phyloP scores from a whole-genome alignment of 2,888 invertebrate genomes.

The Homarus gammarus region DNA sequence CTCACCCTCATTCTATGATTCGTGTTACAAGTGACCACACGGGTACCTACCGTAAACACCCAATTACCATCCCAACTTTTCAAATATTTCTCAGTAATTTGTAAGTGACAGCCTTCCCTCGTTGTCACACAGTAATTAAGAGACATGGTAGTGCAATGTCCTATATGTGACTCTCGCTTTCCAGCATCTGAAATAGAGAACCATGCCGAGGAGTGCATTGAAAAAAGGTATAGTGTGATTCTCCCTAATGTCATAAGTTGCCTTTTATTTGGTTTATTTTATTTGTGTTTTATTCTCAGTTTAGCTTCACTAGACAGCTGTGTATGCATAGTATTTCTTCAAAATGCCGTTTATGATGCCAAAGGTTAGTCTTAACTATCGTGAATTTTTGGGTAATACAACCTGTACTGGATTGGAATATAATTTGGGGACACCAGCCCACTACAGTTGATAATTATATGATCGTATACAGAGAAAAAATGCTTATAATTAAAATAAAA shows the following conservation, averaged over 20 bases:
- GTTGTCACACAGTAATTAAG: not conserved
- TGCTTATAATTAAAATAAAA: too few relatives aligned
- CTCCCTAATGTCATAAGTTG: not conserved
- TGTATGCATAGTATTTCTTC: not conserved
- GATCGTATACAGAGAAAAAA: too few relatives aligned
- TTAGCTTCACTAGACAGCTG: not conserved
- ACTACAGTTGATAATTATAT: too few relatives aligned
- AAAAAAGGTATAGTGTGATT: not conserved
- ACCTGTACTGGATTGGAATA: too few relatives aligned
- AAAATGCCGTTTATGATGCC: too few relatives aligned
- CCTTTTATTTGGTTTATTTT: not conserved
- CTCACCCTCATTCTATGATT: not conserved
- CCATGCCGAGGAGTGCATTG: conserved; percentile 22
- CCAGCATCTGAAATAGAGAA: conserved; percentile 8
- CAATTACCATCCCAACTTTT: not conserved
- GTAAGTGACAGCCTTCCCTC: not conserved
- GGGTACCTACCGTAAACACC: not conserved
- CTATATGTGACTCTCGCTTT: conserved; percentile 14
- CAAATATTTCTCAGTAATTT: too few relatives aligned
- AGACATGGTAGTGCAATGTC: conserved; percentile 18
- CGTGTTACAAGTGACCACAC: not conserved
- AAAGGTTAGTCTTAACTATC: too few relatives aligned
- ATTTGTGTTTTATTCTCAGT: not conserved
- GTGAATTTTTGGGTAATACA: too few relatives aligned
- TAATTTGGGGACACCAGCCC: too few relatives aligned